A percentile compares a stretch with the other conserved stretches of the same genome.
These are phyloP conservation scores for Callinectes sapidus DNA, from an alignment of 2,888 invertebrate genomes.

Conservation along the genomic window DNA sequence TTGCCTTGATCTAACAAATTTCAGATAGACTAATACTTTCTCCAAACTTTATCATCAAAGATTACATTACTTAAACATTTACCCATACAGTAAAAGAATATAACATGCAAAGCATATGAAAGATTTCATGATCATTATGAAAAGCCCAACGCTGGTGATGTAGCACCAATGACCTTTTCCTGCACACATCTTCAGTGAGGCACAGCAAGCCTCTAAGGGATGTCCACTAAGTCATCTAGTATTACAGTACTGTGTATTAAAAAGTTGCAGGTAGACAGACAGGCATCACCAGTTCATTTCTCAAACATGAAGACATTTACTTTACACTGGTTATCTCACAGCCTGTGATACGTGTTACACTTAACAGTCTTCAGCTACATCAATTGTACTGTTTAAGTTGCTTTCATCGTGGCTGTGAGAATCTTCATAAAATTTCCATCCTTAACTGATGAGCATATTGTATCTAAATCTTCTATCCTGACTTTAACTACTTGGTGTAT, in stretches of 20 bases:
- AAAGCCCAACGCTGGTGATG: constrained; percentile 22
- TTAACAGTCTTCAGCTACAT: constrained; percentile 32
- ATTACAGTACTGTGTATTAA: constrained; percentile 9
- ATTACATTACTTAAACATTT: constrained; percentile 19
- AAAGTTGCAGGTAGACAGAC: constrained; percentile 37
- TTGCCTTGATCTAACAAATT: background rate
- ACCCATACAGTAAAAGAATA: background rate
- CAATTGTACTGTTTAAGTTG: constrained; percentile 31
- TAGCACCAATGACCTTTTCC: constrained; percentile 20
- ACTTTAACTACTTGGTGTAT: constrained; percentile 13
- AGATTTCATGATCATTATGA: background rate
- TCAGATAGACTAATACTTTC: constrained; percentile 10
- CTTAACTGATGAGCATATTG: background rate
- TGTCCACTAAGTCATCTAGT: background rate
- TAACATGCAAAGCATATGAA: constrained; percentile 14
- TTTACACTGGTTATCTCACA: constrained; percentile 32
- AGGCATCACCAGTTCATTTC: constrained; percentile 22
- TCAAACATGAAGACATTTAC: background rate
- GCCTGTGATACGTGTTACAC: constrained; percentile 22
- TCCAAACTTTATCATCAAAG: constrained; percentile 17
- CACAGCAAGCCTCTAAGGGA: background rate
- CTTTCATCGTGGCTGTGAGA: constrained; percentile 31
- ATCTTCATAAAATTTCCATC: constrained; percentile 22
- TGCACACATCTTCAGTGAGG: background rate
- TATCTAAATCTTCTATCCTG: background rate